Conservation (phyloP, 2,888 invertebrate species). For the Polietes domitor region DNA sequence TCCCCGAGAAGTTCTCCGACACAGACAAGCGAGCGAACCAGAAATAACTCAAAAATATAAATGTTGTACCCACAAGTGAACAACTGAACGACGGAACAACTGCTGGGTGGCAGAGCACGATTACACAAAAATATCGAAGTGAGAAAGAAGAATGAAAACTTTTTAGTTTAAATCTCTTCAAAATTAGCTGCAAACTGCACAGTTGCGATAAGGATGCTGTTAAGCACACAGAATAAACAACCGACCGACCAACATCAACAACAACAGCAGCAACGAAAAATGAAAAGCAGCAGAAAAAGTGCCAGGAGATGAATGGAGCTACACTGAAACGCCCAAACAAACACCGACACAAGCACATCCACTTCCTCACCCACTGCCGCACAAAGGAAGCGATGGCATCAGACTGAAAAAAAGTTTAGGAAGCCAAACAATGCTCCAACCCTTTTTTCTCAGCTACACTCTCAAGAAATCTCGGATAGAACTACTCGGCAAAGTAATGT, state of each 20-base stretch:
- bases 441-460: neutral
- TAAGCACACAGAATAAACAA: constrained; percentile 39
- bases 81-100: neutral
- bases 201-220: constrained; percentile 62
- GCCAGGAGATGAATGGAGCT: constrained; percentile 36
- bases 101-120: constrained; percentile 18
- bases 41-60: constrained; percentile 38
- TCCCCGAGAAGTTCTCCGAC: constrained; percentile 6
- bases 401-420: neutral
- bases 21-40: neutral
- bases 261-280: constrained; percentile 26
- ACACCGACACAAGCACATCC: neutral
- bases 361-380: neutral
- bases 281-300: constrained; percentile 24
- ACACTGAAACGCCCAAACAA: constrained; percentile 17
- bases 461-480: neutral
- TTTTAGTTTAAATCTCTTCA: constrained; percentile 67
- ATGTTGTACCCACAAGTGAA: constrained; percentile 14
- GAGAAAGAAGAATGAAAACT: constrained; percentile 39
- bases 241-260: constrained; percentile 32
- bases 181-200: constrained; percentile 69
- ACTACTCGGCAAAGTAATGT: neutral
- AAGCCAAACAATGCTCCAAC: constrained; percentile 37
- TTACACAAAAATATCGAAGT: constrained; percentile 29
- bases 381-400: constrained; percentile 8